A percentile compares a stretch with the other conserved stretches of the same genome.
Conservation (phyloP, 1,140 invertebrate species). For the Diachasma alloeum region DNA sequence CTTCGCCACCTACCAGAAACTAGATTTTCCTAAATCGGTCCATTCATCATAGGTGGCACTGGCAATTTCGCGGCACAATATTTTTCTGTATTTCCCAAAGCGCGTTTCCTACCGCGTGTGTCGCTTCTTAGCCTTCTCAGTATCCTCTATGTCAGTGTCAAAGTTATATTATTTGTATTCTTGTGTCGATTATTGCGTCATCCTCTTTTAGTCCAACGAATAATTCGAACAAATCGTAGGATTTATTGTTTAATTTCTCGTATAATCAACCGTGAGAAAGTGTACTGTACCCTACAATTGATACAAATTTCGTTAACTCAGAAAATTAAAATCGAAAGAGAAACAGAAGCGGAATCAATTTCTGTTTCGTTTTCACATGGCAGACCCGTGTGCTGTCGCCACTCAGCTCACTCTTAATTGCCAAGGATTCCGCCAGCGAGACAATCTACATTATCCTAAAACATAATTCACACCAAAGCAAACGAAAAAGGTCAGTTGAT, state of each 20-base stretch:
- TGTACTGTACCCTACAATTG: background rate
- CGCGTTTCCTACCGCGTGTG: background rate
- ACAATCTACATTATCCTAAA: background rate
- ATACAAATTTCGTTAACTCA: background rate
- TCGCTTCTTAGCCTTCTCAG: background rate
- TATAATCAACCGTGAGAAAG: background rate
- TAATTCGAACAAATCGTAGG: background rate
- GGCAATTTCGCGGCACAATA: background rate
- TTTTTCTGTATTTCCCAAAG: too few relatives aligned
- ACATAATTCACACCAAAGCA: background rate
- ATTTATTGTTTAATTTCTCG: background rate
- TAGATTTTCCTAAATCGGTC: too few relatives aligned
- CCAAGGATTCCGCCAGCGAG: background rate
- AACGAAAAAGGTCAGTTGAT: background rate
- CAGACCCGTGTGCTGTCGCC: background rate
- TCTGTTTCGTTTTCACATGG: background rate
- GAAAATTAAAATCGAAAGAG: background rate
- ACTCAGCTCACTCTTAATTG: background rate
- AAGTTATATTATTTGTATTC: background rate
- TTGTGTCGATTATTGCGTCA: constrained; percentile 12
- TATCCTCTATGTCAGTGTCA: background rate
- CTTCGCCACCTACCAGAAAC: too few relatives aligned
- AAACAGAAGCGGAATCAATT: background rate
- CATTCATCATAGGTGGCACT: background rate
- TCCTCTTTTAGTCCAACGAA: background rate